Evolutionary conservation across 92 coral and sea anemone genomes (phyloP).

Genomic region (Siderastrea radians): DNA sequence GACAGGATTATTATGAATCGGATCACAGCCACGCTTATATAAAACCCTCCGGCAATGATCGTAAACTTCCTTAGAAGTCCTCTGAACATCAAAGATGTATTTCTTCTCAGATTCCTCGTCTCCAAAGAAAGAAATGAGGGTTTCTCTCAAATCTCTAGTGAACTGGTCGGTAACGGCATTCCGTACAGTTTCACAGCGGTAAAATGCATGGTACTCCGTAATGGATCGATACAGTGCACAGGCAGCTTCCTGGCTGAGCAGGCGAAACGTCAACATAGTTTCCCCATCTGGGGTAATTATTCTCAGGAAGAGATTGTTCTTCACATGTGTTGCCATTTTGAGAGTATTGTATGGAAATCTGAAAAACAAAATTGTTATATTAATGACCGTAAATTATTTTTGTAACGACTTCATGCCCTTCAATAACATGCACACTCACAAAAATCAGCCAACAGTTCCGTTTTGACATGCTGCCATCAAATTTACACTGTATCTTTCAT

Average conservation of each 20-base stretch:
- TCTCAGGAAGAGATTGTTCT: constrained; percentile 74
- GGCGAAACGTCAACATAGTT: constrained; percentile 70
- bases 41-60: constrained; percentile 91
- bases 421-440: too few species aligned
- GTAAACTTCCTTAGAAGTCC: constrained; percentile 93
- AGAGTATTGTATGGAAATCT: constrained; percentile 85
- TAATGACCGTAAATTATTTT: too few species aligned
- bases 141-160: constrained; percentile 96
- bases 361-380: constrained; percentile 4
- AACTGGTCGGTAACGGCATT: constrained; percentile 89
- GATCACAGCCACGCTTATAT: constrained; percentile 86
- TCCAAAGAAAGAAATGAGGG: constrained; percentile 90
- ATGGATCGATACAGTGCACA: constrained; percentile 94
- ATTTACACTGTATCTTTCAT: too few species aligned
- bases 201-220: constrained; percentile 98
- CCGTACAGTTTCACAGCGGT: constrained; percentile 97
- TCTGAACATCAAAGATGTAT: constrained; percentile 95
- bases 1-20: constrained; percentile 58
- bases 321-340: constrained; percentile 87
- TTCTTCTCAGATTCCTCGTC: constrained; percentile 97
- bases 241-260: constrained; percentile 84
- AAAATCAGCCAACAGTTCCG: too few species aligned
- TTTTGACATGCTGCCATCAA: too few species aligned
- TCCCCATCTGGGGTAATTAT: constrained; percentile 72
- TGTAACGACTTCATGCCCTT: too few species aligned